Percentiles rank a stretch among this genome's conserved stretches.
These are phyloP conservation scores for Cyprinodon tularosa DNA, from an alignment of 2,113 vertebrate species.

Conservation along the genomic window DNA sequence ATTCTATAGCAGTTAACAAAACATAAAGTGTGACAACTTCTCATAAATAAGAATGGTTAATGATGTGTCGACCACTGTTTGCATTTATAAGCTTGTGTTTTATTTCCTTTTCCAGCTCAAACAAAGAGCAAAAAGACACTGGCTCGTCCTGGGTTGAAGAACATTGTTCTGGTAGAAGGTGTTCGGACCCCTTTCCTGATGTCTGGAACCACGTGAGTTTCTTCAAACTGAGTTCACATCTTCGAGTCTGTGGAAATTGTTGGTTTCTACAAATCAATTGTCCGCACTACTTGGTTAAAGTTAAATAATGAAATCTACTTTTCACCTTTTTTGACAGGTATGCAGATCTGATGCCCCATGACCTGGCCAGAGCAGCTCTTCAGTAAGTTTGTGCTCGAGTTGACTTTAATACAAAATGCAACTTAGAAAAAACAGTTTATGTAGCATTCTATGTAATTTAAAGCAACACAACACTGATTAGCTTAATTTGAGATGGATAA, in stretches of 20 bases:
- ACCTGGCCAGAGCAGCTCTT: constrained; percentile 91
- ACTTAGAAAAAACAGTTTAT: not conserved
- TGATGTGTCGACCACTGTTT: no score
- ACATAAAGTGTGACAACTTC: not conserved
- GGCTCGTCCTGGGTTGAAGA: constrained; percentile 86
- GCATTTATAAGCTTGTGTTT: not conserved
- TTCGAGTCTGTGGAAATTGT: not conserved
- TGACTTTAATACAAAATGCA: not conserved
- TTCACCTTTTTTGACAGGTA: constrained; percentile 80
- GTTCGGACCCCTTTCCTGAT: constrained; percentile 91
- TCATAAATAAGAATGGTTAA: not conserved
- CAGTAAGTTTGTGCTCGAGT: constrained; percentile 83
- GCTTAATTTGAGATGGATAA: no score
- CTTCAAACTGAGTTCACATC: not conserved
- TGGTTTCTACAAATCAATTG: not conserved
- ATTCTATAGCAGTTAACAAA: not conserved
- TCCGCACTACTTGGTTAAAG: not conserved
- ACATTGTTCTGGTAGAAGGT: constrained; percentile 93
- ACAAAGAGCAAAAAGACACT: constrained; percentile 90
- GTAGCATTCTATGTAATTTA: no score
- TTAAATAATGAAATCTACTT: not conserved
- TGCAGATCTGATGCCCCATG: constrained; percentile 94
- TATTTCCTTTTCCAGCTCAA: constrained; percentile 71
- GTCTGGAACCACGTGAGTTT: constrained; percentile 92
- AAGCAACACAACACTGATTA: no score